Evolutionary conservation across 2,797 vertebrate species (phyloP).

Genomic region (Linurgus olivaceus): DNA sequence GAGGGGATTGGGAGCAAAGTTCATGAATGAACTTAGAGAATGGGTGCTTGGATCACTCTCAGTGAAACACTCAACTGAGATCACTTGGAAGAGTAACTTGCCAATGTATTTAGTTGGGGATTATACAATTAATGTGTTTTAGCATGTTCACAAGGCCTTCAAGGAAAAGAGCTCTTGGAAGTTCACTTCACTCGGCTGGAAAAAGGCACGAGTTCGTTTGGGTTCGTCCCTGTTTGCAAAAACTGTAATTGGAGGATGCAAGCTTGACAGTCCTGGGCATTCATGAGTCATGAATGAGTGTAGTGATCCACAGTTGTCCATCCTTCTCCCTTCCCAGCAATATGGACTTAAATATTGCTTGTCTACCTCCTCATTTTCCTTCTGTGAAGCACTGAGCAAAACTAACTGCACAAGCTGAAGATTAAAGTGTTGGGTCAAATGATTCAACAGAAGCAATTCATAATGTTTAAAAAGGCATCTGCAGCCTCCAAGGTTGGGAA

Average conservation of each 20-base stretch:
- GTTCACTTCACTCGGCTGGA: neutral
- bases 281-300: neutral
- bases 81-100: neutral
- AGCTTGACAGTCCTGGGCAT: neutral
- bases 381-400: neutral
- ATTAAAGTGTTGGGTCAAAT: neutral
- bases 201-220: fast-evolving
- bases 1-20: neutral
- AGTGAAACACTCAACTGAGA: neutral
- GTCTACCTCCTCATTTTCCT: neutral
- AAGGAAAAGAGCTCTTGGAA: neutral
- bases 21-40: neutral
- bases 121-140: neutral
- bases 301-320: neutral
- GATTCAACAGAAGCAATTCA: neutral
- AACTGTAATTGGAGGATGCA: neutral
- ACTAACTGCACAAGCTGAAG: neutral
- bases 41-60: neutral
- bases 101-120: neutral
- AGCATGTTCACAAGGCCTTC: neutral
- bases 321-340: neutral
- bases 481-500: neutral
- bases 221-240: neutral
- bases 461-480: neutral
- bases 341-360: neutral